A percentile compares a stretch with the other conserved stretches of the same genome.
Evolutionary conservation across 2,113 vertebrate genomes (phyloP).

Genomic region (Tragelaphus scriptus): DNA sequence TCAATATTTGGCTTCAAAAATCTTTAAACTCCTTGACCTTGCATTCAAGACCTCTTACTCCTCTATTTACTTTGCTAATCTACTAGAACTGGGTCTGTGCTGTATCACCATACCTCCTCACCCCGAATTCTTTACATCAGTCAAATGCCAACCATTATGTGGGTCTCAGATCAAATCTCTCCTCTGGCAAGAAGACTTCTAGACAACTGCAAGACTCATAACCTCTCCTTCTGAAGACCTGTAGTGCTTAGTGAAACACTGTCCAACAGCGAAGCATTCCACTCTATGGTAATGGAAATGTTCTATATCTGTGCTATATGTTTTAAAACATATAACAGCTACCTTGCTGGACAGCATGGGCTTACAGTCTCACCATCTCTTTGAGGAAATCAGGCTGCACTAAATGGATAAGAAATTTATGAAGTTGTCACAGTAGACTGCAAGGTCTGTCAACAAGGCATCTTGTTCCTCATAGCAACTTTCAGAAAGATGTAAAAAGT

Average conservation of each 20-base stretch:
- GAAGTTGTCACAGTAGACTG: not conserved
- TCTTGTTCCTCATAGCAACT: not conserved
- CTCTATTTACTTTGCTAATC: not conserved
- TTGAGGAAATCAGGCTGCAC: not conserved
- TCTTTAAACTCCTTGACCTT: not conserved
- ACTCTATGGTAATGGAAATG: not conserved
- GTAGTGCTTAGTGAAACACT: not conserved
- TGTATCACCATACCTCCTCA: not conserved
- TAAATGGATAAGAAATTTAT: not conserved
- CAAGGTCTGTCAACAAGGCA: not conserved
- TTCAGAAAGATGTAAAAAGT: not conserved
- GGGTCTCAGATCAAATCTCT: not conserved
- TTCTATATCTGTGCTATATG: not conserved
- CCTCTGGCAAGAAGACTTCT: not conserved
- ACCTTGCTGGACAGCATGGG: not conserved
- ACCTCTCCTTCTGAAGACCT: not conserved
- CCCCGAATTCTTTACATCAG: not conserved
- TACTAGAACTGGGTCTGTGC: not conserved
- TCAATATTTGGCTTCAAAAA: not conserved
- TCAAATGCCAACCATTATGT: slow-evolving; percentile 18
- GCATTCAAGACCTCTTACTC: not conserved
- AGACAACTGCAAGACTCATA: not conserved
- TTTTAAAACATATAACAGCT: not conserved
- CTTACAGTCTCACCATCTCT: not conserved
- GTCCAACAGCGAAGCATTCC: not conserved